Evolutionary conservation across 2,888 invertebrate genomes (phyloP).

Genomic region (Megaustenia siamemsis): DNA sequence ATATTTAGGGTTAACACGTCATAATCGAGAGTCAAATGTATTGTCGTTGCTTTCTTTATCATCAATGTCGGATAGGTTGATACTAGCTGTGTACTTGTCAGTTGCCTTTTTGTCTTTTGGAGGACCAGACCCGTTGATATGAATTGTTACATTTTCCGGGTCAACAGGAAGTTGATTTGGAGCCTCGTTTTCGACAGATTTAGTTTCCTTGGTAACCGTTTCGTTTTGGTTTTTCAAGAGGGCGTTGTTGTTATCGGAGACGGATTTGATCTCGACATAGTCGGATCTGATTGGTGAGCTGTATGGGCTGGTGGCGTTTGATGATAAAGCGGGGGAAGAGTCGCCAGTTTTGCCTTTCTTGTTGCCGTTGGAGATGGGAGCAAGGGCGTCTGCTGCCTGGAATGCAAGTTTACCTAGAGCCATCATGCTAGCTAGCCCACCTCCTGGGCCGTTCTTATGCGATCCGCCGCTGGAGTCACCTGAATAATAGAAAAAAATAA

Average conservation of each 20-base stretch:
- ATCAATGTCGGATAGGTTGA: not conserved
- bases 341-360: not conserved
- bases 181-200: not conserved
- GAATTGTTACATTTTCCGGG: slow-evolving; percentile 17
- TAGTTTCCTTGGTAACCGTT: too few species aligned
- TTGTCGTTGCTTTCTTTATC: not conserved
- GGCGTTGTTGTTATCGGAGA: slow-evolving; percentile 22
- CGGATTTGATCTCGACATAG: not conserved
- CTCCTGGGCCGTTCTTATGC: slow-evolving; percentile 39
- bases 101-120: not conserved
- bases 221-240: slow-evolving; percentile 9
- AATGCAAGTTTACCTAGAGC: slow-evolving; percentile 57
- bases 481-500: not conserved
- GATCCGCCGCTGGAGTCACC: not conserved
- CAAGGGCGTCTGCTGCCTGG: slow-evolving; percentile 58
- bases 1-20: not conserved
- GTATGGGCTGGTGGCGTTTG: not conserved
- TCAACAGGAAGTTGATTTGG: not conserved
- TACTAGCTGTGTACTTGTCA: not conserved
- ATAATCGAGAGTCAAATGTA: slow-evolving; percentile 30
- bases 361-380: slow-evolving; percentile 50
- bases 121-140: slow-evolving; percentile 27
- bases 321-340: not conserved
- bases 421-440: slow-evolving; percentile 51
- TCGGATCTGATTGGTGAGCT: not conserved